Evolutionary conservation across 2,797 vertebrate species (phyloP), one percentile per base, ranked within the genome.

Genomic region (Enoplosus armatus): DNA sequence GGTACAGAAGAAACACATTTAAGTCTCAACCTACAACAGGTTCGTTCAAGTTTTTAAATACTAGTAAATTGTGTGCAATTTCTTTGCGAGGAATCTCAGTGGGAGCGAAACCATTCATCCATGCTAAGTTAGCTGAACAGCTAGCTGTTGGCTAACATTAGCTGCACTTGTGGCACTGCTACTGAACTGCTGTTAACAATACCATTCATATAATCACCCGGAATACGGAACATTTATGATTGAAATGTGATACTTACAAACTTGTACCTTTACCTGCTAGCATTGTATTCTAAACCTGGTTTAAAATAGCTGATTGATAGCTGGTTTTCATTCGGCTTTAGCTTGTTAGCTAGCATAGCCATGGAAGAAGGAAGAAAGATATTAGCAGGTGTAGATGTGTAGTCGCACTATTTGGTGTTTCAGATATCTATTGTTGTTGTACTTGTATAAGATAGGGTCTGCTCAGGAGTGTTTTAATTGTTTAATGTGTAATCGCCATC

Each of bases 131-230:
- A 92, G 90, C 87, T n/a, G 12, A 61, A 2, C 61, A 33, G 85
- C 85, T 92, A 91, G 80, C 80, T 71, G 41, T 3, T 20, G 71
- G 84, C 90, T 91, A 90, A 72, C 47, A 60, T 79, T 89, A 89
- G 87, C 89, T 76, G 72, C 63, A 69, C 35, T 77, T 86, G 80
- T 83, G 80, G 66, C 78, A 79, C 48, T 65, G 20, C 2, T 39
- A 11, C 2, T 27, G 11, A 62, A 41, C n/a, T 24, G 8, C 4
- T 68, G 26, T 43, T 20, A 41, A 72, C 41, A 15, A 18, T 43
- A 18, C 0, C 0, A 18, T 14, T 41, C 12, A 18, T 9, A 2
- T 8, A 29, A 31, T 53, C 20, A 4, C 11, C 6, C 3, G 5
- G 2, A 67, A 24, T 11, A 64, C 1, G 0, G 72, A 11, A 9